Percentiles rank a stretch among this genome's conserved stretches.
Evolutionary conservation across 2,888 invertebrate species (phyloP).

Genomic region (Pyrrhopygopsis socrates): DNA sequence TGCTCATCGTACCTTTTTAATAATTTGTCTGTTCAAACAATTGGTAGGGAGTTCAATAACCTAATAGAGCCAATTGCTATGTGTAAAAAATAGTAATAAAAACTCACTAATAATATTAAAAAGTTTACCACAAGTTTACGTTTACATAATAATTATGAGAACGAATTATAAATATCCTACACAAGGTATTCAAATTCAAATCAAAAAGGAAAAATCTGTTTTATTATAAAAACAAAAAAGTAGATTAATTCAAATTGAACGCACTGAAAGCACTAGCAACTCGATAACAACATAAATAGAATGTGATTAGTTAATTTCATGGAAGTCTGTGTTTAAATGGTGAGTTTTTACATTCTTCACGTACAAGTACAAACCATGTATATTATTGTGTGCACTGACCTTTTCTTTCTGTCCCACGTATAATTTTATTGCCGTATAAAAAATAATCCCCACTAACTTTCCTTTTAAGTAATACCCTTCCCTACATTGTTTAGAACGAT

Average conservation of each 20-base stretch:
- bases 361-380: constrained; percentile 23
- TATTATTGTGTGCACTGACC: constrained; percentile 49
- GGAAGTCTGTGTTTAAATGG: constrained; percentile 16
- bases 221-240: too few species aligned
- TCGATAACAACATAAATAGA: constrained; percentile 7
- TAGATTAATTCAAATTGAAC: too few species aligned
- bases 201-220: not conserved
- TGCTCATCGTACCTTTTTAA: not conserved
- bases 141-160: too few species aligned
- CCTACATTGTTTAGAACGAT: constrained; percentile 25
- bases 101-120: too few species aligned
- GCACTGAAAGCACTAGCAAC: not conserved
- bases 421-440: constrained; percentile 47
- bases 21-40: too few species aligned
- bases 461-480: constrained; percentile 41
- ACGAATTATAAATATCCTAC: not conserved
- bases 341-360: constrained; percentile 30
- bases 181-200: not conserved
- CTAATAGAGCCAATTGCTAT: too few species aligned
- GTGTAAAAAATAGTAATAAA: too few species aligned
- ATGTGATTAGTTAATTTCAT: constrained; percentile 25
- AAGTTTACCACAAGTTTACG: too few species aligned
- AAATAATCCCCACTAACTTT: constrained; percentile 40
- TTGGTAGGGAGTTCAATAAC: too few species aligned
- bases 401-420: constrained; percentile 44